Evolutionary conservation across 2,113 vertebrate genomes (phyloP).

Genomic region (Leucopternis melanops): DNA sequence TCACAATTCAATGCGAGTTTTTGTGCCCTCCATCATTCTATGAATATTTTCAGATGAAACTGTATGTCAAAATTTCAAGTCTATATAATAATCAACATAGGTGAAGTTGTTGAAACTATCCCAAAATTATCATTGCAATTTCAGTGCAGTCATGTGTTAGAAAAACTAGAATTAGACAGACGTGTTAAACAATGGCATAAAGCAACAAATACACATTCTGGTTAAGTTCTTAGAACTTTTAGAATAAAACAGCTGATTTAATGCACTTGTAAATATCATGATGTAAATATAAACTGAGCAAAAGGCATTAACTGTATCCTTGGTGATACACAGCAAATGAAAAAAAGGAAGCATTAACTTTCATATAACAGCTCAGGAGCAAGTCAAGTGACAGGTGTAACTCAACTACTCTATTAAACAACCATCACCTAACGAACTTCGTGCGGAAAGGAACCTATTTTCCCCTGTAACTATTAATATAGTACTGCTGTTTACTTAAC

Average conservation of each 20-base stretch:
- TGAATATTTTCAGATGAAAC: neutral
- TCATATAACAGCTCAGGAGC: neutral
- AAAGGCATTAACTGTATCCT: constrained; percentile 6
- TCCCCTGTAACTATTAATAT: neutral
- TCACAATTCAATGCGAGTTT: neutral
- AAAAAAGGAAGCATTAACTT: neutral
- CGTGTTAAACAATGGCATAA: neutral
- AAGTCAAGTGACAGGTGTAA: neutral
- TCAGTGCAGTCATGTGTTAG: neutral
- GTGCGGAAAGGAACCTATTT: neutral
- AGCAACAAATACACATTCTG: neutral
- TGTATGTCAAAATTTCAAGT: neutral
- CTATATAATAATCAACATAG: neutral
- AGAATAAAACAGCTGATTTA: neutral
- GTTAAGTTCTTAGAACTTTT: neutral
- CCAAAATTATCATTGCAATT: neutral
- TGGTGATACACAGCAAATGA: neutral
- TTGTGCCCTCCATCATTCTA: neutral
- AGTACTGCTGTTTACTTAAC: neutral
- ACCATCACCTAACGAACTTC: rapidly evolving
- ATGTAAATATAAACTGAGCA: constrained; percentile 1
- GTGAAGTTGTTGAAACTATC: neutral
- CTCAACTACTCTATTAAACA: neutral
- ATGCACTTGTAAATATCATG: neutral
- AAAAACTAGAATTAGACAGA: neutral